Base-by-base conservation (phyloP, 2,797 vertebrate species). In the Falco naumanni region DNA sequence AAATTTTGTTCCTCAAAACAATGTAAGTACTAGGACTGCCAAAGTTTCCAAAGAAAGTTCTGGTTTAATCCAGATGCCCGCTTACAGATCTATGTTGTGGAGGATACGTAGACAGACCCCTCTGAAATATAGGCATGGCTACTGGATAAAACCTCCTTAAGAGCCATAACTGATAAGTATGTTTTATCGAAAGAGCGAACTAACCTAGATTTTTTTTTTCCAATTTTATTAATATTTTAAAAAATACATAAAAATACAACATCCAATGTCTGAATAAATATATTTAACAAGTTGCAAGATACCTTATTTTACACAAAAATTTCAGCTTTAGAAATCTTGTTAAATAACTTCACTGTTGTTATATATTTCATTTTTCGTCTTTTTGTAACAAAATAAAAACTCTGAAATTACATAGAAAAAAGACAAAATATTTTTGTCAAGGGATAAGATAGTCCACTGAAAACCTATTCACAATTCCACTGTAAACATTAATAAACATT, bases 311-410 rank as follows among this genome's bases (percentile, higher is more conserved):
- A 99, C 98, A 99, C 98, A 99, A 98, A 98, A 98, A 97, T 97
- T 98, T 98, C 98, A 98, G 98, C 98, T 98, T 98, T 99, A 99
- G 98, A 99, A 99, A 99, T 99, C 98, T 98, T 97, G 98, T 98
- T 98, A 99, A 99, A 99, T 99, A 99, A 98, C 98, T 98, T 98
- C 98, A 98, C 97, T 96, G 98, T 98, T 98, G 98, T 98, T 98
- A 99, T 98, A 98, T 98, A 99, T 98, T 98, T 98, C 98, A 98
- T 98, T 98, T 98, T 98, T 98, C 45, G 98, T 98, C 97, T 98
- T 98, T 98, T 98, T 98, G 98, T 99, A 99, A 98, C 98, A 99
- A 99, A 99, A 99, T 99, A 99, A 99, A 99, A 99, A 98, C 99
- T 99, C 98, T 99, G 98, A 99, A 99, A 99, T 99, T 99, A 98